Conservation (phyloP, 2,888 invertebrate species). For the Trypoxylon attenuatum region DNA sequence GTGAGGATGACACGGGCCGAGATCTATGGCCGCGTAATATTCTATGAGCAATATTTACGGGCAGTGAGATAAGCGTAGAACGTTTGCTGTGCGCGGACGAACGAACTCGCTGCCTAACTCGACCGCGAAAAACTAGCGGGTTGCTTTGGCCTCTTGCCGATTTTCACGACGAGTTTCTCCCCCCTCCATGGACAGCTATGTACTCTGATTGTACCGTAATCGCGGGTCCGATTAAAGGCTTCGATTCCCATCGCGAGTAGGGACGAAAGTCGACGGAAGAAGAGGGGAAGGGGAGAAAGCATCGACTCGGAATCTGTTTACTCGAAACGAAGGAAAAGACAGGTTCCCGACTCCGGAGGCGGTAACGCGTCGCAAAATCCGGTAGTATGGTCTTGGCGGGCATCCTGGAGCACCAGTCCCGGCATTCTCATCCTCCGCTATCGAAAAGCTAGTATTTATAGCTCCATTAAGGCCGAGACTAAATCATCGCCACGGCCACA, state of each 20-base stretch:
- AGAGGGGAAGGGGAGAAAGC: no score
- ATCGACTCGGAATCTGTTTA: no score
- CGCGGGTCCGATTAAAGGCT: no score
- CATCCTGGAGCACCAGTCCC: constrained; percentile 40
- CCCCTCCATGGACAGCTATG: no score
- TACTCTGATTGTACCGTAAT: no score
- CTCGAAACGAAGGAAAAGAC: no score
- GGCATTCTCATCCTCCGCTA: constrained; percentile 69
- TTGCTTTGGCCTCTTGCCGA: no score
- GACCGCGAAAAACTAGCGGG: no score
- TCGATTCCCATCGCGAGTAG: no score
- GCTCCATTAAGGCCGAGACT: constrained; percentile 79
- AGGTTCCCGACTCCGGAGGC: no score
- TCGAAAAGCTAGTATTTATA: constrained; percentile 79
- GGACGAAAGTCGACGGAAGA: no score
- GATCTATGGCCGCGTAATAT: constrained; percentile 69
- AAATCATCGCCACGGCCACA: constrained; percentile 78
- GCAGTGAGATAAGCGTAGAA: constrained; percentile 66
- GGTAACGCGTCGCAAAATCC: constrained; percentile 42
- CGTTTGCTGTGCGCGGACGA: constrained; percentile 56
- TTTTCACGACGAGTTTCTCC: background rate
- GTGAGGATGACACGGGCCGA: constrained; percentile 45
- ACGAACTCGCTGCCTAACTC: no score
- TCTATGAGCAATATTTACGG: constrained; percentile 71
- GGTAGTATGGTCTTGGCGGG: constrained; percentile 43